Percentiles rank a stretch among this genome's conserved stretches.
Conservation (phyloP, 2,797 vertebrate species). For the Diceros bicornis region DNA sequence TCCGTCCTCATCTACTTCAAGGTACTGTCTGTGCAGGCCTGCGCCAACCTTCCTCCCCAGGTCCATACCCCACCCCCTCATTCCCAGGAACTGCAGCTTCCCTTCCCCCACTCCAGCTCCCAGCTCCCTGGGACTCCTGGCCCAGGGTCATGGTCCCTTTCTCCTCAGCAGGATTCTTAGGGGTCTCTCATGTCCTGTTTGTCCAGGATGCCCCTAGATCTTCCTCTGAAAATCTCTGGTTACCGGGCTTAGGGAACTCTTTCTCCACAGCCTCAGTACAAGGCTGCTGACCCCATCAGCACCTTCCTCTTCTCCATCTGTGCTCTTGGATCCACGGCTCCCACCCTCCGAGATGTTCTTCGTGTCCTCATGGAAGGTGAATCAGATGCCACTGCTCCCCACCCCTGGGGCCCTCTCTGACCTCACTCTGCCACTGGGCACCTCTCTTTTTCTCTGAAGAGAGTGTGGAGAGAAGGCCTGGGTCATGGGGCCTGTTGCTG, state of each 20-base stretch:
- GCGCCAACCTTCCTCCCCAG: neutral
- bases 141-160: neutral
- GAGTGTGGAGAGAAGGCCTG: neutral
- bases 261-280: slow-evolving; percentile 95
- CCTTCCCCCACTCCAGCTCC: neutral
- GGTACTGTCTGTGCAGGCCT: slow-evolving; percentile 88
- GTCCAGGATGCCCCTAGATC: neutral
- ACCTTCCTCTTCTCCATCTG: slow-evolving; percentile 98
- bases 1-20: slow-evolving; percentile 97
- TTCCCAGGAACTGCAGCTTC: neutral
- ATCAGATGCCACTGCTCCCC: accelerated
- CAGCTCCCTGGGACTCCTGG: neutral
- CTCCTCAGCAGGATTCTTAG: neutral
- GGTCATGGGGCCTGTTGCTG: neutral
- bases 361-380: slow-evolving; percentile 98
- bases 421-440: neutral
- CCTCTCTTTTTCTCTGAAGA: neutral
- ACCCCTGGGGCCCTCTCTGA: neutral
- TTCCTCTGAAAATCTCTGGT: neutral
- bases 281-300: slow-evolving; percentile 97
- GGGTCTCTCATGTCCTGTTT: neutral
- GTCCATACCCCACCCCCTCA: neutral
- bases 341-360: slow-evolving; percentile 96
- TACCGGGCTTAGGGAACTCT: neutral
- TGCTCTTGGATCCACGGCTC: slow-evolving; percentile 95